Conservation (phyloP, 2,797 vertebrate species). For the Monodelphis domestica region DNA sequence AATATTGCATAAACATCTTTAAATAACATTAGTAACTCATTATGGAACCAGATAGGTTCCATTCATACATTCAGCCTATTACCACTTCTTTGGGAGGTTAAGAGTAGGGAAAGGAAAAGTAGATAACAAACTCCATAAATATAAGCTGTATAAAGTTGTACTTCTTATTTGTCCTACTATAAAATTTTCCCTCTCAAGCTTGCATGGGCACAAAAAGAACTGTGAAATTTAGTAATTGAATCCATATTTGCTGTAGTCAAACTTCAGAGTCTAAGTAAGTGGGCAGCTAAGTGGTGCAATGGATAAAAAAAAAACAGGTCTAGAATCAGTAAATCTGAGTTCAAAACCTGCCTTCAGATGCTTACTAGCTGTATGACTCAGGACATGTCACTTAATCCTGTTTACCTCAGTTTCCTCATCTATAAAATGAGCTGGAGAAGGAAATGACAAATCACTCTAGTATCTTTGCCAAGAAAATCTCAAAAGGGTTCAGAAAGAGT, state of each 20-base stretch:
- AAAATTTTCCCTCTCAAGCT: not conserved
- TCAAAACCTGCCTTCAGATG: not conserved
- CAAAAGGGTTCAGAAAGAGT: not conserved
- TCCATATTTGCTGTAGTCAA: not conserved
- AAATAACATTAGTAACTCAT: conserved; percentile 4
- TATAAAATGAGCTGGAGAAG: not conserved
- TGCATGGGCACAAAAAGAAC: not conserved
- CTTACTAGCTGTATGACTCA: not conserved
- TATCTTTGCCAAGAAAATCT: not conserved
- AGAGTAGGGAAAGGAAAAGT: not conserved
- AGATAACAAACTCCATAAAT: conserved; percentile 18
- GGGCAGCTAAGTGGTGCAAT: not conserved
- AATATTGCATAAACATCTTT: conserved; percentile 30
- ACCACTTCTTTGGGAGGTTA: conserved; percentile 3
- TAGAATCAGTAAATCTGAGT: not conserved
- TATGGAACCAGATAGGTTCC: conserved; percentile 8
- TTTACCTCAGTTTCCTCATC: not conserved
- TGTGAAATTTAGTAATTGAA: not conserved
- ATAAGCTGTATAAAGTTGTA: not conserved
- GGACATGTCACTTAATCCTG: not conserved
- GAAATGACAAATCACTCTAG: not conserved
- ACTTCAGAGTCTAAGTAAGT: not conserved
- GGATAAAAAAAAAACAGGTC: not conserved
- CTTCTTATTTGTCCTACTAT: not conserved
- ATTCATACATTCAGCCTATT: not conserved